Conservation (phyloP, 2,888 invertebrate genomes). For the Phaonia tiefii region DNA sequence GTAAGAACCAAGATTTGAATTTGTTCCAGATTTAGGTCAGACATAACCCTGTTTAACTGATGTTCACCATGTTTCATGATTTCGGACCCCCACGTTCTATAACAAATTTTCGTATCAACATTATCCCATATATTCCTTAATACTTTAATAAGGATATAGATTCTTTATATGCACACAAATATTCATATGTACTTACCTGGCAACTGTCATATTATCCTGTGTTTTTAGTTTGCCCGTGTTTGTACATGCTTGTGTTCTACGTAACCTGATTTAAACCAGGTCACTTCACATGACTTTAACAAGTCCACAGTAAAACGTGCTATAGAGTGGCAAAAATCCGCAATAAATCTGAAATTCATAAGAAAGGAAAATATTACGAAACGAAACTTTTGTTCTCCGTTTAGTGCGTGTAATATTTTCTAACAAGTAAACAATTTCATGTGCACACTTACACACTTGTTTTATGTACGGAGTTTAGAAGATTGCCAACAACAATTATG, state of each 20-base stretch:
- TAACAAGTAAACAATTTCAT: conserved; percentile 63
- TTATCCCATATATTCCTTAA: too few relatives aligned
- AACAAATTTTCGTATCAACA: too few relatives aligned
- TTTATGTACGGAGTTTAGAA: background rate
- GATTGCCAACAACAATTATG: background rate
- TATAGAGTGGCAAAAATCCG: conserved; percentile 60
- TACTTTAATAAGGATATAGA: too few relatives aligned
- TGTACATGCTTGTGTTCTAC: background rate
- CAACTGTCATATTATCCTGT: background rate
- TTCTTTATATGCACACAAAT: too few relatives aligned
- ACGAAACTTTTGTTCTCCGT: conserved; percentile 59
- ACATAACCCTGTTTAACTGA: too few relatives aligned
- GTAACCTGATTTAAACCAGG: conserved; percentile 7
- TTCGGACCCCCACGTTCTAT: too few relatives aligned
- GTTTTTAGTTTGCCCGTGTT: conserved; percentile 2
- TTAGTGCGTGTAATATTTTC: conserved; percentile 66
- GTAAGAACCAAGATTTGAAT: too few relatives aligned
- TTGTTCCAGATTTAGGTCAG: too few relatives aligned
- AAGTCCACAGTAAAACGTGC: conserved; percentile 54
- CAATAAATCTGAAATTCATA: conserved; percentile 33
- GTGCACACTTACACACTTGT: background rate
- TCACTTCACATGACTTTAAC: conserved; percentile 50
- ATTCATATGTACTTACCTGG: too few relatives aligned
- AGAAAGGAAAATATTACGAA: conserved; percentile 4
- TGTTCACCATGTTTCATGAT: too few relatives aligned